These are phyloP conservation scores for Megastigmus dorsalis DNA, from an alignment of 2,888 invertebrate genomes.

Conservation along the genomic window DNA sequence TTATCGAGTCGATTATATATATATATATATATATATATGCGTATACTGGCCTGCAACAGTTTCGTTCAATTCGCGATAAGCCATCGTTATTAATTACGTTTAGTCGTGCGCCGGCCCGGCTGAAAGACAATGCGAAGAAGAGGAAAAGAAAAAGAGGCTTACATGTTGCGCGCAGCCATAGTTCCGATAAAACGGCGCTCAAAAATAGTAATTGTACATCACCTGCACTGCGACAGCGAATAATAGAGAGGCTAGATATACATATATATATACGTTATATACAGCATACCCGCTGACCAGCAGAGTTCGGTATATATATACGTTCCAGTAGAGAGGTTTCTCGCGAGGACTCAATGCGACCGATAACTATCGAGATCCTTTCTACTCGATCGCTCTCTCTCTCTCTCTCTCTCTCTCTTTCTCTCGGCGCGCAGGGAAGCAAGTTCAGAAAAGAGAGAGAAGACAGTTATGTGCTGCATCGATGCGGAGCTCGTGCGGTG, in stretches of 20 bases:
- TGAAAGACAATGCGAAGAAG: not conserved
- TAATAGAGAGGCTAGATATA: slow-evolving; percentile 27
- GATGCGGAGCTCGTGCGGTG: slow-evolving; percentile 26
- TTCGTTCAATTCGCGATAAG: not conserved
- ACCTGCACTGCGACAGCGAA: slow-evolving; percentile 21
- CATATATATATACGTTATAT: too few relatives aligned
- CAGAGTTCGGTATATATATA: too few relatives aligned
- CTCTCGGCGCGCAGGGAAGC: slow-evolving; percentile 20
- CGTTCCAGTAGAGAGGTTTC: not conserved
- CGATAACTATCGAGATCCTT: slow-evolving; percentile 45
- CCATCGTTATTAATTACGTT: slow-evolving; percentile 35
- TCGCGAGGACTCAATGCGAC: slow-evolving; percentile 2
- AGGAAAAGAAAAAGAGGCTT: not conserved
- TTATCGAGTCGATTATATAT: not conserved
- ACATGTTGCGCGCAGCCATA: not conserved
- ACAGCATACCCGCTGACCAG: too few relatives aligned
- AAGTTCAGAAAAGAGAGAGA: too few relatives aligned
- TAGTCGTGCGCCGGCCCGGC: not conserved
- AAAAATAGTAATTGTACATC: slow-evolving; percentile 37
- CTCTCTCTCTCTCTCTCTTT: too few relatives aligned
- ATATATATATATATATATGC: too few relatives aligned
- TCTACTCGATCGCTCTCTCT: slow-evolving; percentile 43
- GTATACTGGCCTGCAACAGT: not conserved
- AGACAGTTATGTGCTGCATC: slow-evolving; percentile 50
- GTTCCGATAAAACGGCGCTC: slow-evolving; percentile 10